These are phyloP conservation scores for Eidolon dupreanum DNA, from an alignment of 2,797 vertebrate species.

Conservation along the genomic window DNA sequence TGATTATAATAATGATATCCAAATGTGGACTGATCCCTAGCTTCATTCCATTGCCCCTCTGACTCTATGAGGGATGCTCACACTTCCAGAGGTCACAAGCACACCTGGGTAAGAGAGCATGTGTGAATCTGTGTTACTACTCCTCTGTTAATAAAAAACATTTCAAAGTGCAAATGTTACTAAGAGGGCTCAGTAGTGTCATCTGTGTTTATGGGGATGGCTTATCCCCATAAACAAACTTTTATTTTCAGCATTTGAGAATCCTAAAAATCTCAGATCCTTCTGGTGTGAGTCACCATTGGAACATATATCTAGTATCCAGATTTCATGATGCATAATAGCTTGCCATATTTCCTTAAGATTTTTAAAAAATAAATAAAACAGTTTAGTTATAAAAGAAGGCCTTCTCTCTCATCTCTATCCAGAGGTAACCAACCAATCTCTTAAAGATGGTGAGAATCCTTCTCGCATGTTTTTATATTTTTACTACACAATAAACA, in stretches of 20 bases:
- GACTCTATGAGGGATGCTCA: not conserved
- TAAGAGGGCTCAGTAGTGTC: not conserved
- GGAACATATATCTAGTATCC: not conserved
- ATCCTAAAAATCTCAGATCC: not conserved
- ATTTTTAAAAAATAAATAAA: slow-evolving; percentile 2
- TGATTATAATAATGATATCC: not conserved
- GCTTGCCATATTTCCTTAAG: not conserved
- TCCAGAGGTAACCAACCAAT: slow-evolving; percentile 22
- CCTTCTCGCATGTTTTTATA: not conserved
- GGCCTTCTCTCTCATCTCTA: not conserved
- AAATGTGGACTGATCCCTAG: not conserved
- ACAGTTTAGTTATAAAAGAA: slow-evolving; percentile 19
- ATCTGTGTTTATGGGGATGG: not conserved
- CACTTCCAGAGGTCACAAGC: not conserved
- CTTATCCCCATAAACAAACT: not conserved
- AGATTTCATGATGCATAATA: slow-evolving; percentile 19
- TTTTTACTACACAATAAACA: not conserved
- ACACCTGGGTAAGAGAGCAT: not conserved
- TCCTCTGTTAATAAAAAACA: not conserved
- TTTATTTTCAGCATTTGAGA: slow-evolving; percentile 43
- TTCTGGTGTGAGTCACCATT: not conserved
- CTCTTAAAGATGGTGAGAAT: slow-evolving; percentile 7
- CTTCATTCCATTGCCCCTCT: not conserved
- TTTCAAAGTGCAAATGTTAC: not conserved
- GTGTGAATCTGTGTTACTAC: not conserved